Evolutionary conservation across 2,113 vertebrate genomes (phyloP), one percentile per base, ranked within the genome.

Genomic region (Ranitomeya imitator): DNA sequence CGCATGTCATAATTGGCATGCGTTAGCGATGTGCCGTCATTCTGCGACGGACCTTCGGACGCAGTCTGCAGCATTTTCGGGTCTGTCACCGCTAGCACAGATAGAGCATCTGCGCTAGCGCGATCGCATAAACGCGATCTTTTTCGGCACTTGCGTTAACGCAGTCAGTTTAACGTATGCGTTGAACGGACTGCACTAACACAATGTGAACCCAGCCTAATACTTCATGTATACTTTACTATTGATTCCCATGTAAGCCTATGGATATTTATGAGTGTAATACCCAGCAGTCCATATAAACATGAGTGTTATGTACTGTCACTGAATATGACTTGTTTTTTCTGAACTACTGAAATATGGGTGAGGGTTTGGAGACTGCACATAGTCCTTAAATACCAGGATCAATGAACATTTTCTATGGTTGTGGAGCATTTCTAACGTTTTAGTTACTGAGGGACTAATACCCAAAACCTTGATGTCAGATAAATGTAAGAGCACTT

Each of bases 401-500:
- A 18, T 12, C 60, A 61, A 83, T 83, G 63, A 83, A 45, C 15
- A 63, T 21, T 63, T 37, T 82, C n/a, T 83, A 83, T 21, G 26
- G 6, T 60, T 51, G 18, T 51, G 80, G 60, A 83, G 37, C 60
- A 83, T 45, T 82, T 37, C 57, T 81, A 37, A 60, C 15, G 63
- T 63, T 65, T 65, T 65, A 83, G 60, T 83, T 83, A 59, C 60
- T 83, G 65, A 45, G 31, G 80, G 31, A 83, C 80, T 83, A 83
- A 83, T 83, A 83, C 19, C 57, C 60, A 18, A 63, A 57, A 37
- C 3, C 59, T 83, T 10, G 1, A 7, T 21, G n/a, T 51, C 10
- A 37, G 60, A 19, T 10, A 26, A 63, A 65, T 63, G 80, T n/a
- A 14, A 82, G 59, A 83, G 80, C 31, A 23, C 23, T 18, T 37